Evolutionary conservation across 2,888 invertebrate species (phyloP), one percentile per base, ranked within the genome.

Genomic region (Aspidiotus destructor): DNA sequence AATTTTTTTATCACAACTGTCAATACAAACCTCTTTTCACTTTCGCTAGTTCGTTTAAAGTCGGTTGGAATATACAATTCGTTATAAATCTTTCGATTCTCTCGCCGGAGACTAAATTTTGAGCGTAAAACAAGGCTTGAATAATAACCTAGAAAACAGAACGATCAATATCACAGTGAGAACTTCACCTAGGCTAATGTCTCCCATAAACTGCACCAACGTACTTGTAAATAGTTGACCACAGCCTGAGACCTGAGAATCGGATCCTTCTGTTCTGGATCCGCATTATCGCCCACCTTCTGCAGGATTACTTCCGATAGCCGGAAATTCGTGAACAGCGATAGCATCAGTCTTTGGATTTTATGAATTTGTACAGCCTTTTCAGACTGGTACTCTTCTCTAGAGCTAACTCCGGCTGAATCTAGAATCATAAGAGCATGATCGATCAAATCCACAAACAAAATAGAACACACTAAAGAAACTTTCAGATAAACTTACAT

Each of bases 291-390:
- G 15, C 54, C 68, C 16, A 68, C 68, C 41, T 41, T 60, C 16
- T 61, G 53, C 10, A 68, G 8, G 7, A 15, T 17, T 0, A 54
- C 42, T 15, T 61, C 61, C 10, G 68, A 68, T 41, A 61, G 40
- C 17, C 41, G 61, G 53, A 68, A 68, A 15, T 17, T 28, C 8
- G n/a, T 61, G n/a, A 68, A 68, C 55, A 68, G 54, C 17, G 68
- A 61, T 54, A 68, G 42, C 68, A 68, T 68, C 41, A 68, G 55
- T 44, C 61, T 68, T 54, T 68, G 68, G 9, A 68, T 61, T 68
- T 68, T 68, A 53, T 68, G 68, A 53, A 68, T 68, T 13, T 67
- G 67, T 15, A 67, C 67, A 13, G 67, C 67, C 15, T 58, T 57
- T 60, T 67, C 67, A 15, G 67, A 58, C 7, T 67, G 67, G 48